A percentile compares a stretch with the other conserved stretches of the same genome.
Evolutionary conservation across 2,888 invertebrate genomes (phyloP).

Genomic region (Allacma fusca): DNA sequence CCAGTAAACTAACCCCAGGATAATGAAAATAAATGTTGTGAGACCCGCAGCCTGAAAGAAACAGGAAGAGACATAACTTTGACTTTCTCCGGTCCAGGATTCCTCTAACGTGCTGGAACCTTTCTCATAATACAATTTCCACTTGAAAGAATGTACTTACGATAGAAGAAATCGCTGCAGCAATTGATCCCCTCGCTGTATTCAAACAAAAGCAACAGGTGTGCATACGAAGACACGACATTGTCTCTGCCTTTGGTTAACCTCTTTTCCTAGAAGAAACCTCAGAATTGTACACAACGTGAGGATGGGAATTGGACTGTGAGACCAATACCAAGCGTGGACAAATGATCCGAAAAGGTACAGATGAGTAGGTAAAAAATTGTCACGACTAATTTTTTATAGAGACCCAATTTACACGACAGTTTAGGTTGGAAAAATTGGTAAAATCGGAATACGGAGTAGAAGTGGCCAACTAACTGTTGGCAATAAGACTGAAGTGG

Average conservation of each 20-base stretch:
- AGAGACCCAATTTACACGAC: no score
- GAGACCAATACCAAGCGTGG: not conserved
- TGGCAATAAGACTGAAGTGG: slow-evolving; percentile 20
- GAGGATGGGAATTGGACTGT: not conserved
- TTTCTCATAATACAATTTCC: not conserved
- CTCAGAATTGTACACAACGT: not conserved
- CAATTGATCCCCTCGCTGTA: slow-evolving; percentile 57
- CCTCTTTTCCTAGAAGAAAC: not conserved
- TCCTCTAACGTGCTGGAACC: not conserved
- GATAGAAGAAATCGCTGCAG: slow-evolving; percentile 56
- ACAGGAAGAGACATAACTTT: not conserved
- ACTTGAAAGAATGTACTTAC: slow-evolving; percentile 45
- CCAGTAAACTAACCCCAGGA: slow-evolving; percentile 58
- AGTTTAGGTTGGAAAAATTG: not conserved
- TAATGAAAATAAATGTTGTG: slow-evolving; percentile 53
- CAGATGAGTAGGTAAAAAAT: not conserved
- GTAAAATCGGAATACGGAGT: not conserved
- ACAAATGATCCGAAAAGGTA: not conserved
- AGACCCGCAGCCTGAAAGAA: slow-evolving; percentile 54
- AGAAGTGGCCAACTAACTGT: not conserved
- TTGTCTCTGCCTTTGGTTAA: slow-evolving; percentile 8
- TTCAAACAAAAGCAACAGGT: slow-evolving; percentile 59
- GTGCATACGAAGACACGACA: slow-evolving; percentile 55
- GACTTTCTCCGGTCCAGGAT: not conserved
- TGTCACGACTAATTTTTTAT: not conserved